These are phyloP conservation scores for Condylura cristata DNA, from an alignment of 2,113 vertebrate genomes.

Conservation along the genomic window DNA sequence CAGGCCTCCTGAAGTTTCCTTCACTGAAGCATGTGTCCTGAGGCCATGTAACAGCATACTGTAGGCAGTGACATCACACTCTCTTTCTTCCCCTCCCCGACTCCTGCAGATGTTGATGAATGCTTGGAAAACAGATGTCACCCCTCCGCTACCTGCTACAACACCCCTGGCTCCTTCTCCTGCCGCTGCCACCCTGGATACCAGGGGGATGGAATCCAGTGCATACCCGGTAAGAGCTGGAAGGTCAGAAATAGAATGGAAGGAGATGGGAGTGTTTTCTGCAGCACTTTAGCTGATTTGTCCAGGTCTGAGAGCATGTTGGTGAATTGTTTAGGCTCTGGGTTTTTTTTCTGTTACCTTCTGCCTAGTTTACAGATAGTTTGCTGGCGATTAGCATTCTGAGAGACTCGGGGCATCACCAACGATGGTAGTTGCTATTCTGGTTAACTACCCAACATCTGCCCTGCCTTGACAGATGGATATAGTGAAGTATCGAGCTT, in stretches of 20 bases:
- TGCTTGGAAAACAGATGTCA: slow-evolving; percentile 90
- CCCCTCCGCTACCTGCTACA: slow-evolving; percentile 87
- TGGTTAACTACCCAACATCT: not conserved
- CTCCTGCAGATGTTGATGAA: slow-evolving; percentile 88
- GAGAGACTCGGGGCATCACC: not conserved
- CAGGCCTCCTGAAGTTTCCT: not conserved
- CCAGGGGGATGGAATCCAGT: slow-evolving; percentile 91
- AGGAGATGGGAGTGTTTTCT: too few relatives aligned
- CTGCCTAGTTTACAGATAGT: not conserved
- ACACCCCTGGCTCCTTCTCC: slow-evolving; percentile 90
- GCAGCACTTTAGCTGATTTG: not conserved
- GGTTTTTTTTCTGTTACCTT: not conserved
- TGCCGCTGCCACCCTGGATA: slow-evolving; percentile 90
- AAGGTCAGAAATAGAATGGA: not conserved
- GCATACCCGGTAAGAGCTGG: slow-evolving; percentile 85
- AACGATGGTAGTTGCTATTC: not conserved
- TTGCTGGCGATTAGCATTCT: not conserved
- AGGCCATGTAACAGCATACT: not conserved
- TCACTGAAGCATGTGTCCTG: fast-evolving
- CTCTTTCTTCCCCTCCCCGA: not conserved
- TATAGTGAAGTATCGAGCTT: not conserved
- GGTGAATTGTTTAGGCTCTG: not conserved
- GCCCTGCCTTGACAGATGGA: not conserved
- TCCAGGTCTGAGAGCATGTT: not conserved
- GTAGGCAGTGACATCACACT: not conserved